These are phyloP conservation scores for Magallana ariakensis DNA, from an alignment of 1,140 invertebrate species.

Conservation along the genomic window DNA sequence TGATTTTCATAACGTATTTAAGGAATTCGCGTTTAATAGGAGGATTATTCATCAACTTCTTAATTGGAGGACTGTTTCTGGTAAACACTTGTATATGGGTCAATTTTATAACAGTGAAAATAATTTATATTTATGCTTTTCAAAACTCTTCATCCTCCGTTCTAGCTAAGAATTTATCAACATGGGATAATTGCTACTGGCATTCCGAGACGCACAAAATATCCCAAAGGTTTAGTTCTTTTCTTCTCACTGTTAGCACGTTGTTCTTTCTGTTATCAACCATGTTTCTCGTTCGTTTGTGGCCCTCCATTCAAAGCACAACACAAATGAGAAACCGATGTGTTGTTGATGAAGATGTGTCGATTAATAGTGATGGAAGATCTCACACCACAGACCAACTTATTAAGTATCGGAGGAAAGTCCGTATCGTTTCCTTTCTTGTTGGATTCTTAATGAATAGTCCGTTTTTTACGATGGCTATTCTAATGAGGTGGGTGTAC, in stretches of 20 bases:
- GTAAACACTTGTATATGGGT: not conserved
- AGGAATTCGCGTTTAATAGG: not conserved
- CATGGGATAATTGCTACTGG: not conserved
- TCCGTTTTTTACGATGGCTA: constrained; percentile 4
- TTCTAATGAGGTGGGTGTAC: not conserved
- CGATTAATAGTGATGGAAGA: not conserved
- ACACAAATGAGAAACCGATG: not conserved
- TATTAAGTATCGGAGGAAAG: not conserved
- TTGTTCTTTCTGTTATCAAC: not conserved
- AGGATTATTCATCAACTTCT: not conserved
- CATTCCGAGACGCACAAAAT: not conserved
- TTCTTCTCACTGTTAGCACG: not conserved
- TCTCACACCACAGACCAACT: not conserved
- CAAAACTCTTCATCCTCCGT: not conserved
- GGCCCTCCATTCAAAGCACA: not conserved
- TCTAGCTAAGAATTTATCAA: not conserved
- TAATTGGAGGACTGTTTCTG: not conserved
- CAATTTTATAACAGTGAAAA: not conserved
- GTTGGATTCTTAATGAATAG: not conserved
- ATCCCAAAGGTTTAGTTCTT: not conserved
- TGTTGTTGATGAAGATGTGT: not conserved
- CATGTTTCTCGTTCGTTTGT: not conserved
- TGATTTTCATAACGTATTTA: not conserved
- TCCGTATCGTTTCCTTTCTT: not conserved
- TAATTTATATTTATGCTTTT: not conserved